Percentiles rank a stretch among this genome's conserved stretches.
Evolutionary conservation across 2,113 vertebrate species (phyloP).

Genomic region (Phodopus roborovskii): DNA sequence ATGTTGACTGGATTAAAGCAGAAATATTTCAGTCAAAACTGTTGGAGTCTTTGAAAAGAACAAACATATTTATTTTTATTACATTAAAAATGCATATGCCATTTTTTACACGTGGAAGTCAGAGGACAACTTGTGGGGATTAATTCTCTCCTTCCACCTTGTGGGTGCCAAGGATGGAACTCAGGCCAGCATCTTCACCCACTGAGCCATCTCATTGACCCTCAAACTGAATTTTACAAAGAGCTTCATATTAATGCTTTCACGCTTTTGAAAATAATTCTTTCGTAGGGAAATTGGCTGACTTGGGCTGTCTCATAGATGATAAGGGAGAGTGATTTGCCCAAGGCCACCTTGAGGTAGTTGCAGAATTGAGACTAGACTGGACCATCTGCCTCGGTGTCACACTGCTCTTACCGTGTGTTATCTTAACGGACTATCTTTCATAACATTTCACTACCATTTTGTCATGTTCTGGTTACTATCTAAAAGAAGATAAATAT

Average conservation of each 20-base stretch:
- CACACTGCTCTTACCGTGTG: not conserved
- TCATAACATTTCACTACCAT: not conserved
- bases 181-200: not conserved
- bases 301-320: not conserved
- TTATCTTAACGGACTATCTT: not conserved
- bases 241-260: conserved; percentile 41
- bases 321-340: conserved; percentile 12
- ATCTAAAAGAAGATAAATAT: not conserved
- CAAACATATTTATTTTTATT: not conserved
- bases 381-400: not conserved
- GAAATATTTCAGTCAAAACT: conserved; percentile 15
- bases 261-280: conserved; percentile 1
- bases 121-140: not conserved
- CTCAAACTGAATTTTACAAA: not conserved
- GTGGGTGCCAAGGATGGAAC: not conserved
- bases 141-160: not conserved
- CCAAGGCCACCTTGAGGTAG: not conserved
- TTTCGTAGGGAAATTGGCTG: not conserved
- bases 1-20: conserved; percentile 15
- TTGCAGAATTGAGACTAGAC: conserved; percentile 29
- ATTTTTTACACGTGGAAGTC: not conserved
- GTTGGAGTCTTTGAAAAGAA: conserved; percentile 43
- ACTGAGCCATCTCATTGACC: not conserved
- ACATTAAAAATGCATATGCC: not conserved
- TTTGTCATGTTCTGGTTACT: not conserved